Evolutionary conservation across 2,888 invertebrate species (phyloP), one percentile per base, ranked within the genome.

Genomic region (Formica aserva): DNA sequence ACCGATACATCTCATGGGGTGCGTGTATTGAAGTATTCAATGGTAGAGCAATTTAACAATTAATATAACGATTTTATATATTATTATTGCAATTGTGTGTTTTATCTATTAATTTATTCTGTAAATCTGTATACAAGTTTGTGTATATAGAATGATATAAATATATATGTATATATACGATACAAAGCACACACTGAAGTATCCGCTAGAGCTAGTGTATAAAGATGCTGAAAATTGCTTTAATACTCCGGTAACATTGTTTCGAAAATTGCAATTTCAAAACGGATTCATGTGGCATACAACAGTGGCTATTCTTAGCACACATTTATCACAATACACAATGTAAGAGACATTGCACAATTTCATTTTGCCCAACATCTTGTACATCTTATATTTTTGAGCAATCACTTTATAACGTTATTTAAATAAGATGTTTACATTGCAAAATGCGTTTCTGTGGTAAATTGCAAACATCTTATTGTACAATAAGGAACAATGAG

Each of bases 301-400:
- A 72, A n/a, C 41, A 75, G 22, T 75, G 60, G 29, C n/a, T 55
- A 52, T 74, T 63, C 77, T 71, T 76, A 78, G 76, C 72, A 84
- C 72, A 85, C 82, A 80, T 45, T 80, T 90, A 89, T 89, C 90
- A 89, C 89, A 89, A 87, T 83, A 77, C 78, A 76, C 80, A 84
- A 85, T 83, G 75, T 57, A 48, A 81, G 67, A 82, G 63, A 84
- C 83, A 89, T 85, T 86, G 81, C 71, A 78, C 67, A 75, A 80
- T 52, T 84, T 75, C 22, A 55, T 65, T 48, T 48, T 52, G 48
- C 48, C 48, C 48, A 52, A 52, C 8, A 41, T 65, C 29, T 74
- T 72, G 80, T 82, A 78, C 63, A 35, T 82, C 76, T 80, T 76
- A 83, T 77, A 77, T 66, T 22, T 48, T 86, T 89, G 90, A 89